These are phyloP conservation scores for Danio aesculapii DNA, from an alignment of 2,797 vertebrate species.

Conservation along the genomic window DNA sequence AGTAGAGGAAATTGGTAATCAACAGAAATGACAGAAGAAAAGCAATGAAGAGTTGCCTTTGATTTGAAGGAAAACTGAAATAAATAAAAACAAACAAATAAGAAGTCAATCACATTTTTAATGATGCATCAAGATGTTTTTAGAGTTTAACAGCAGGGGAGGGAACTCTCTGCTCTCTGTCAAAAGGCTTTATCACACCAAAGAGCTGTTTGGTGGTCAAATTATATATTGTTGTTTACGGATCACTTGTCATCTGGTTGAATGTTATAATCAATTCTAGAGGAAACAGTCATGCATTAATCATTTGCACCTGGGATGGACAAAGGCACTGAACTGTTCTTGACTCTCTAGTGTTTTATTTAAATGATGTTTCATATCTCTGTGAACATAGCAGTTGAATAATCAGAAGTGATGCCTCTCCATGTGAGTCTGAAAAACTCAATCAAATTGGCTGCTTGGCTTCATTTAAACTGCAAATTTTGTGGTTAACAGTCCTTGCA, in stretches of 20 bases:
- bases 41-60: neutral
- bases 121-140: conserved; percentile 34
- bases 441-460: neutral
- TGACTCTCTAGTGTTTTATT: conserved; percentile 2
- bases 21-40: neutral
- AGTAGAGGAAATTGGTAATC: neutral
- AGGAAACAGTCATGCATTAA: conserved; percentile 17
- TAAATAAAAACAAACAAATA: conserved; percentile 21
- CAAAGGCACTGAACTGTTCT: neutral
- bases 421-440: neutral
- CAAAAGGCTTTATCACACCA: conserved; percentile 37
- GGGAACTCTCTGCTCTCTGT: conserved; percentile 22
- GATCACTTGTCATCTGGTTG: conserved; percentile 15
- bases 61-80: neutral
- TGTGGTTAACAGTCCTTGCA: neutral
- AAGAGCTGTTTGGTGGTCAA: neutral
- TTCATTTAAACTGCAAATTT: neutral
- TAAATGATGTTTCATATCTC: conserved; percentile 11
- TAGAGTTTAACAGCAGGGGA: conserved; percentile 12
- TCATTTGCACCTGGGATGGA: conserved; percentile 24
- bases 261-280: conserved; percentile 28
- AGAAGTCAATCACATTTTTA: neutral
- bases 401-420: conserved; percentile 4
- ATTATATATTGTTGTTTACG: conserved; percentile 19
- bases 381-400: neutral